Base-by-base conservation (phyloP, 2,797 vertebrate genomes). In the Darevskia nairensis region DNA sequence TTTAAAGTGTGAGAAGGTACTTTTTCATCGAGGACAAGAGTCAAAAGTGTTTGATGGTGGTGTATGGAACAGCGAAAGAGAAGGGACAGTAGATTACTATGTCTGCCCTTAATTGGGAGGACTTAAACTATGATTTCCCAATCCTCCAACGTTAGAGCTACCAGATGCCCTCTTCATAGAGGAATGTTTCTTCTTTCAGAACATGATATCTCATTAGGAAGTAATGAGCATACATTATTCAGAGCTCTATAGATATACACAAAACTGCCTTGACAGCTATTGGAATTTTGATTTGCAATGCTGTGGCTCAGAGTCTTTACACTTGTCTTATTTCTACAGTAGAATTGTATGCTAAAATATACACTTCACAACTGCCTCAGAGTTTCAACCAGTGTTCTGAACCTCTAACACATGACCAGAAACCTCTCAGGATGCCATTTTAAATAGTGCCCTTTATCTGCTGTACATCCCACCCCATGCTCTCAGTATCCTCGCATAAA, bases 171-270 rank as follows among this genome's bases (percentile, higher is more conserved):
- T 61, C 32, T 55, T 41, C 79, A 41, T 9, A 89, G 72, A 82
- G 79, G 71, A 81, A 89, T 89, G 84, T 86, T 86, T 79, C 84
- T 68, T 86, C 71, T 69, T 85, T 85, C 79, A 68, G 69, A 89
- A 89, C 79, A 82, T 86, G 88, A 86, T 79, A 89, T 82, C 78
- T 89, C 84, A 86, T 86, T 89, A 89, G 59, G 59, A 82, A 82
- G 61, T 86, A 89, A 89, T 85, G 88, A 85, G 71, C 44, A 89
- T 82, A 71, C 79, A 89, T 89, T 86, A 86, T 89, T 89, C 46
- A 68, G 79, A 82, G 71, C 71, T 76, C 59, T 82, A 27, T 39
- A 50, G 71, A 74, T 76, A 81, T 23, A 76, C 32, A 55, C 83
- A 81, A 61, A 46, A 59, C 44, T 66, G 23, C 59, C 72, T 89